Conservation (phyloP, 2,113 vertebrate genomes). For the Mormyrus lacerda region DNA sequence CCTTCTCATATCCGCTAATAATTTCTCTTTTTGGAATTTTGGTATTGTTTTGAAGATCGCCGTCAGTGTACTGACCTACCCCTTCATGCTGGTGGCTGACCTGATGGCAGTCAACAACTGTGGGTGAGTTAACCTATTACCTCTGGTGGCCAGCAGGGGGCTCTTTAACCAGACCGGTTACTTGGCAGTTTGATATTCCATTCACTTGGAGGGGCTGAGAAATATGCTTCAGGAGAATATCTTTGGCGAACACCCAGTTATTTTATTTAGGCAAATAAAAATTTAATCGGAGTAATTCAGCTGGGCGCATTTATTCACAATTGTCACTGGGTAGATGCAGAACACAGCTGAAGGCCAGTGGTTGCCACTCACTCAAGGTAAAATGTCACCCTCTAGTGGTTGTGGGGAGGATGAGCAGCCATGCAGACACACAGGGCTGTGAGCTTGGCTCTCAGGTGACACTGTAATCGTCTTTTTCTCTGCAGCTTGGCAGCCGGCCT, state of each 20-base stretch:
- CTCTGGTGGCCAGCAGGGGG: not conserved
- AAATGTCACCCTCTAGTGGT: not conserved
- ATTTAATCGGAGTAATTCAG: not conserved
- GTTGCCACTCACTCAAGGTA: not conserved
- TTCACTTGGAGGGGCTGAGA: not conserved
- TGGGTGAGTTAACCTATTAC: conserved; percentile 62
- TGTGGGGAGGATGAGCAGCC: not conserved
- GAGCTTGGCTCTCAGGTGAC: not conserved
- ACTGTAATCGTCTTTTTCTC: not conserved
- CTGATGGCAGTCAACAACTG: conserved; percentile 87
- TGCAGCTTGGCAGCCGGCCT: conserved; percentile 70
- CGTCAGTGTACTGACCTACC: conserved; percentile 78
- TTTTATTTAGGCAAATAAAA: not conserved
- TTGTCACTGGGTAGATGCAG: not conserved
- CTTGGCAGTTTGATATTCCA: not conserved
- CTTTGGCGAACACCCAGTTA: not conserved
- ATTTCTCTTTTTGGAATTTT: not conserved
- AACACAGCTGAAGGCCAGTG: not conserved
- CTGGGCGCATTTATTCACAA: not conserved
- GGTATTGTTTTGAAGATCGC: conserved; percentile 60
- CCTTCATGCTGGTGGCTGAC: conserved; percentile 78
- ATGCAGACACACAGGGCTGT: not conserved
- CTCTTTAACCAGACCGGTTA: not conserved
- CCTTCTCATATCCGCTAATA: not conserved
- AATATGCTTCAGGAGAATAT: not conserved